Percentiles rank a stretch among this genome's conserved stretches.
phyloP scores from a whole-genome alignment of 2,797 vertebrate genomes.

The Ispidina lecontei region DNA sequence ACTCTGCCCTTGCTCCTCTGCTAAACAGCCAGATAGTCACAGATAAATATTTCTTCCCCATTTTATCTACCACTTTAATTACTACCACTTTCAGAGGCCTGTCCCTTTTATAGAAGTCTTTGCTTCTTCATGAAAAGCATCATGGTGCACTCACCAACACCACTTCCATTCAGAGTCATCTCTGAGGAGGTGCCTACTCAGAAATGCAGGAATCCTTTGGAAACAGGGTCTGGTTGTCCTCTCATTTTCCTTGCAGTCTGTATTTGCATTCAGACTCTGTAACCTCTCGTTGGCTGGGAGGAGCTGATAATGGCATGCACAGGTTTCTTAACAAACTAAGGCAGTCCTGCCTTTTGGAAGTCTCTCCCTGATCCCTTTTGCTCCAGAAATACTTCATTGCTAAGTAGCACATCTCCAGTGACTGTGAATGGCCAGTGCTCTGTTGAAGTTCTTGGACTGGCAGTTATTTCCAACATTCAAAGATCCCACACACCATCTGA shows the following conservation, averaged over 20 bases:
- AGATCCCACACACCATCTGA: neutral
- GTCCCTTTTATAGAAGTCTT: neutral
- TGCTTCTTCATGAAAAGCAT: neutral
- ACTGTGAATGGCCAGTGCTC: neutral
- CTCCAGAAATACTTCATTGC: neutral
- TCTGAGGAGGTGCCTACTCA: neutral
- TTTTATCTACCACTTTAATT: neutral
- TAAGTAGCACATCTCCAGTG: neutral
- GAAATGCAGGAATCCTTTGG: neutral
- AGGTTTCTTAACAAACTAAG: neutral
- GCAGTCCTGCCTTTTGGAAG: neutral
- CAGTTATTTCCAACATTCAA: neutral
- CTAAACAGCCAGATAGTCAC: neutral
- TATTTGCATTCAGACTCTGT: neutral
- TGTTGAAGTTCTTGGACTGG: neutral
- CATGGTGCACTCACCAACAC: neutral
- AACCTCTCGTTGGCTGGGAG: neutral
- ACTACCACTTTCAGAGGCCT: neutral
- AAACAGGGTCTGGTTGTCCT: neutral
- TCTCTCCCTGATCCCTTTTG: neutral
- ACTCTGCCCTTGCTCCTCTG: neutral
- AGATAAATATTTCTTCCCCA: neutral
- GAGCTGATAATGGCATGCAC: neutral
- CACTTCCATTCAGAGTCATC: neutral
- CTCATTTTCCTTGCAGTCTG: neutral